Base-by-base conservation (phyloP, 1,140 invertebrate genomes). In the Plectrocnemia conspersa region DNA sequence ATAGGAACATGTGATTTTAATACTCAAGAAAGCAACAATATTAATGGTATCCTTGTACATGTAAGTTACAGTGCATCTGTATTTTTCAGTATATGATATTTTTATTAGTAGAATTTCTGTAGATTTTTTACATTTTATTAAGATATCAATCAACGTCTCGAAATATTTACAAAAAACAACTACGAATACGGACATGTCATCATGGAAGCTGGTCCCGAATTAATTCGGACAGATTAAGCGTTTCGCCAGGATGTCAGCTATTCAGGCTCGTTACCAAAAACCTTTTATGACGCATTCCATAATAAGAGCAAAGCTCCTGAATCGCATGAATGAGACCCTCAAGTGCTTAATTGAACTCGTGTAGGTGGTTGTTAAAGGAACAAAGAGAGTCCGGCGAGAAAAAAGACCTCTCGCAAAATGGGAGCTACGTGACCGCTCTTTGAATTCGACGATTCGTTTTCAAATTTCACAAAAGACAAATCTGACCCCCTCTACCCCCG, bases 221-320 rank as follows among this genome's bases (percentile, higher is more conserved):
- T n/a, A n/a, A n/a, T n/a, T n/a, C n/a, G n/a, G n/a, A n/a, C n/a
- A n/a, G n/a, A n/a, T n/a, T n/a, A n/a, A n/a, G n/a, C 36, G 19
- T 42, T 42, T 42, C 18, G 40, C 40, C 40, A 42, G 40, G 40
- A 22, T 23, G 40, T 23, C 40, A 7, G 5, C 36, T 19, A 42
- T 38, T 38, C 35, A 38, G 15, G 18, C 18, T 6, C 18, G 18
- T 38, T 38, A 38, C 15, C n/a, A 16, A 38, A 38, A 38, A 9
- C 35, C 35, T 38, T 38, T 38, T 15, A 38, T 38, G 15, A 6
- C 10, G 18, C 10, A 38, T n/a, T n/a, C n/a, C n/a, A n/a, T n/a
- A n/a, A n/a, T 7, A 9, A 10, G 35, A 4, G 18, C 35, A 38
- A 38, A 38, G 35, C 11, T 10, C 5, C 6, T 13, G 5, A 9